A percentile compares a stretch with the other conserved stretches of the same genome.
phyloP scores from a whole-genome alignment of 2,888 invertebrate genomes.

The Tanaodytes sp. region DNA sequence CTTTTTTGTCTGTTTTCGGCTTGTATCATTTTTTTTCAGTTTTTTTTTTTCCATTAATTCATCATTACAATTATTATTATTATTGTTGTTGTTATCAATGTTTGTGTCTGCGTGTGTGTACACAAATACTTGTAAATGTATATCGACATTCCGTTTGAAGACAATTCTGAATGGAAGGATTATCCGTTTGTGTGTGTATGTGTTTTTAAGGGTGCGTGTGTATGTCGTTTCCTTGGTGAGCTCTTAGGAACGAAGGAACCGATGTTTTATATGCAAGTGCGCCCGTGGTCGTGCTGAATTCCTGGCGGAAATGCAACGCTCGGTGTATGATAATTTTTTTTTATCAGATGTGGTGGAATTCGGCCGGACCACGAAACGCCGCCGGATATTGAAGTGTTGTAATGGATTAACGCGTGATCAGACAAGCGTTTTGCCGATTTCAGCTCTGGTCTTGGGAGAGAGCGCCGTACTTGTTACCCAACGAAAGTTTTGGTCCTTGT shows the following conservation, averaged over 20 bases:
- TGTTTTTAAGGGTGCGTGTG: too few species aligned
- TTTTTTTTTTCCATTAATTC: too few species aligned
- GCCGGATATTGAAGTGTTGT: slow-evolving; percentile 68
- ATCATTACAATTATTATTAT: too few species aligned
- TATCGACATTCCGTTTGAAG: slow-evolving; percentile 12
- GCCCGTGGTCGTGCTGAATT: slow-evolving; percentile 53
- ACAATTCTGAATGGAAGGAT: slow-evolving; percentile 23
- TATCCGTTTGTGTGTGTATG: slow-evolving; percentile 11
- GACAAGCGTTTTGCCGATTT: slow-evolving; percentile 63
- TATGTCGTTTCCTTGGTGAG: not conserved
- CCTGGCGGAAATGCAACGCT: slow-evolving; percentile 57
- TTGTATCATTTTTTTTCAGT: not conserved
- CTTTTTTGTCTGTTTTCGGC: not conserved
- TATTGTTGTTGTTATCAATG: too few species aligned
- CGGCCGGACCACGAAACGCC: slow-evolving; percentile 69
- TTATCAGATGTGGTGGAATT: slow-evolving; percentile 51
- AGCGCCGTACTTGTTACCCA: slow-evolving; percentile 80
- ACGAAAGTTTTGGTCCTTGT: slow-evolving; percentile 75
- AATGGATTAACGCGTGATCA: slow-evolving; percentile 64
- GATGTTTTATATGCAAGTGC: slow-evolving; percentile 24
- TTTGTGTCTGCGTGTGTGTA: too few species aligned
- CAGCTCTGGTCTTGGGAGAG: slow-evolving; percentile 76
- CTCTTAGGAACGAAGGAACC: slow-evolving; percentile 35
- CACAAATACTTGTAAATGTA: slow-evolving; percentile 27
- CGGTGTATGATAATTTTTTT: too few species aligned